Percentiles rank a stretch among this genome's conserved stretches.
phyloP scores from a whole-genome alignment of 2,888 invertebrate genomes.

The Villa cingulata region DNA sequence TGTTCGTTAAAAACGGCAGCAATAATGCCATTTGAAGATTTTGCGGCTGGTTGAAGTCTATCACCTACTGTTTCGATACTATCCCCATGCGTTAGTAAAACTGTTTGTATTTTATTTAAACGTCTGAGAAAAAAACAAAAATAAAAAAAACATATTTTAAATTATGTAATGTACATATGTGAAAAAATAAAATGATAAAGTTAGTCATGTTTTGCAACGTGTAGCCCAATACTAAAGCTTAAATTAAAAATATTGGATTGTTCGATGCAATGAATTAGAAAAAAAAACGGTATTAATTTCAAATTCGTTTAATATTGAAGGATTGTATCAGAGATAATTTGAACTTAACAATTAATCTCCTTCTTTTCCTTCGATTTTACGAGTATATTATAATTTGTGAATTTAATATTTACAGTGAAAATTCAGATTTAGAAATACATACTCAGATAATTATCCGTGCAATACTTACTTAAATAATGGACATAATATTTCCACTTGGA shows the following conservation, averaged over 20 bases:
- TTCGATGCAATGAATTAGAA: slow-evolving; percentile 25
- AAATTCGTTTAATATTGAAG: slow-evolving; percentile 30
- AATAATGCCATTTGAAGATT: slow-evolving; percentile 62
- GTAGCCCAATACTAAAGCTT: slow-evolving; percentile 29
- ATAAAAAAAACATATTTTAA: slow-evolving; percentile 1
- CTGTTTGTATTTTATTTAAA: slow-evolving; percentile 73
- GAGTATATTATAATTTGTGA: no score
- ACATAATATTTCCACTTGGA: slow-evolving; percentile 78
- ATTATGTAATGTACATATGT: neutral
- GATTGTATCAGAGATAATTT: slow-evolving; percentile 30
- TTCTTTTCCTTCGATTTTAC: slow-evolving; percentile 27
- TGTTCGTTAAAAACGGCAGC: slow-evolving; percentile 87
- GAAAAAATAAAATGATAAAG: neutral
- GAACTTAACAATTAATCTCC: slow-evolving; percentile 19
- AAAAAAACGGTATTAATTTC: no score
- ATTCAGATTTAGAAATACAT: no score
- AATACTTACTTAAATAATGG: slow-evolving; percentile 80
- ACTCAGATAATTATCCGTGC: no score
- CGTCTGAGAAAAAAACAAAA: slow-evolving; percentile 46
- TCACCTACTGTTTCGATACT: slow-evolving; percentile 86
- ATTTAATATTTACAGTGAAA: no score
- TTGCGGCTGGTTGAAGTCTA: slow-evolving; percentile 73
- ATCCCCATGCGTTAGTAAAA: slow-evolving; percentile 94
- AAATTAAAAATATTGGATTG: slow-evolving; percentile 22
- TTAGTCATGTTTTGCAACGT: slow-evolving; percentile 25